phyloP scores from a whole-genome alignment of 2,888 invertebrate genomes.

The Cyrtodaria siliqua region DNA sequence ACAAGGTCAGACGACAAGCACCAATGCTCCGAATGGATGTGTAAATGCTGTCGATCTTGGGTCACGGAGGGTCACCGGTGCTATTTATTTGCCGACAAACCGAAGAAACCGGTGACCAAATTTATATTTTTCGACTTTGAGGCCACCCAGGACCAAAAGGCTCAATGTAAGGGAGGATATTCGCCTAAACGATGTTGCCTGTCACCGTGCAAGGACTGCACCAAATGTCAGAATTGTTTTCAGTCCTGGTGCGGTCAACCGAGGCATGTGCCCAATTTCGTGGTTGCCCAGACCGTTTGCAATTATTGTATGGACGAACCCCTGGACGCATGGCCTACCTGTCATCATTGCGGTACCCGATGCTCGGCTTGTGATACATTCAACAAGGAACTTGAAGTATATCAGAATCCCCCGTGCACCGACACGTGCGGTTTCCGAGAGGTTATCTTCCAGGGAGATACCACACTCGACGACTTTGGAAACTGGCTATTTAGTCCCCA shows the following conservation, averaged over 20 bases:
- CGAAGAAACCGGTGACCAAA: slow-evolving; percentile 12
- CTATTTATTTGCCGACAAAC: slow-evolving; percentile 14
- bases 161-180: slow-evolving; percentile 7
- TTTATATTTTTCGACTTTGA: slow-evolving; percentile 18
- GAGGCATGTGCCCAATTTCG: slow-evolving; percentile 39
- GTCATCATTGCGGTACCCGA: slow-evolving; percentile 11
- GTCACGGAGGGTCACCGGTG: slow-evolving; percentile 6
- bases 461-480: slow-evolving; percentile 28
- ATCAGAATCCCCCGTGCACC: slow-evolving; percentile 29
- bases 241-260: slow-evolving; percentile 38
- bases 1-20: neutral
- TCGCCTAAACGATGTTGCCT: neutral
- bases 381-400: slow-evolving; percentile 4
- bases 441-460: slow-evolving; percentile 32
- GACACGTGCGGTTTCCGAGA: slow-evolving; percentile 48
- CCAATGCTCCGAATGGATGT: slow-evolving; percentile 9
- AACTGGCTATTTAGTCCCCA: slow-evolving; percentile 32
- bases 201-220: too few species aligned
- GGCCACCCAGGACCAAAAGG: slow-evolving; percentile 8
- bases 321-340: slow-evolving; percentile 15
- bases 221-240: slow-evolving; percentile 25
- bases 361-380: slow-evolving; percentile 31
- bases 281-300: slow-evolving; percentile 39
- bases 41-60: slow-evolving; percentile 14
- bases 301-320: slow-evolving; percentile 10